Evolutionary conservation across 2,797 vertebrate species (phyloP), one percentile per base, ranked within the genome.

Genomic region (Nasua narica): DNA sequence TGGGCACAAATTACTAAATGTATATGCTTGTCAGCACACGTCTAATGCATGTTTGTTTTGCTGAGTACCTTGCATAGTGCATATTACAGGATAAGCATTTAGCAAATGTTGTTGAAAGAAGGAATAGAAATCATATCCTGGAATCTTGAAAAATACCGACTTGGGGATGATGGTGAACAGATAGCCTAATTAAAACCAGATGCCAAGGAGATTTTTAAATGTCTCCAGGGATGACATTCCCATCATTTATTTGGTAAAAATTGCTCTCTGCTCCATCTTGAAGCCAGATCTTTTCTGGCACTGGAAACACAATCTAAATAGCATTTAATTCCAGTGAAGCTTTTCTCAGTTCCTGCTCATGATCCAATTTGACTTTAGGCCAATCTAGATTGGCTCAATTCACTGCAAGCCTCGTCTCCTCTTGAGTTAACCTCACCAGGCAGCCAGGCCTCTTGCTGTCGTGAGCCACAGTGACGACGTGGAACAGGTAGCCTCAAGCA

Each of bases 231-330:
- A 91, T 35, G 96, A 54, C 93, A 91, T 95, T 76, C 91, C 89
- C 69, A 16, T 93, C 95, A 50, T 91, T 95, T 97, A 91, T 83
- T 91, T 86, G 91, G 89, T 94, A 58, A 86, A 88, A 91, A 88
- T 58, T 46, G 56, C 87, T 95, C 86, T 70, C 65, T 54, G 87
- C 37, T 94, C 87, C 87, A 0, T 89, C 78, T 94, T 56, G 78
- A 89, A 89, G 97, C 93, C 97, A 97, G 95, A 54, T n/a, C 60
- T 91, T 86, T 96, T 6, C 95, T 97, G 97, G 96, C 97, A 93
- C 89, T 43, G 67, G 58, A 54, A 81, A 35, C 54, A 18, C 1
- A 19, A 18, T 83, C 91, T 94, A 89, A 97, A 78, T 3, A 96
- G 93, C 90, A 46, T 93, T 94, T 97, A 91, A 93, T 97, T 91